phyloP scores from a whole-genome alignment of 2,797 vertebrate species.

The Carcharodon carcharias region DNA sequence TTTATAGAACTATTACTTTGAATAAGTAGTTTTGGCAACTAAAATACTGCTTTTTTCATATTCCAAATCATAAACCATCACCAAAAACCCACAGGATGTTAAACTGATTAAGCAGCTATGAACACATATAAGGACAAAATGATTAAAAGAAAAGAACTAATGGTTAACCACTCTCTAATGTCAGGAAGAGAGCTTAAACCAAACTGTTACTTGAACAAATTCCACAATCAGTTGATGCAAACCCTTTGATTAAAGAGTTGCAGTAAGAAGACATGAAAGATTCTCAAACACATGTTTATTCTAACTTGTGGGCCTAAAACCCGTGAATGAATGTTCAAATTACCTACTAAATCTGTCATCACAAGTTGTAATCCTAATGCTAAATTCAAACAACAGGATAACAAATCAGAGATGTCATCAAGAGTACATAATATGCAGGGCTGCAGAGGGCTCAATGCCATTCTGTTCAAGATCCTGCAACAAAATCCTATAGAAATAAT shows the following conservation, averaged over 20 bases:
- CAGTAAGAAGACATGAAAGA: background rate
- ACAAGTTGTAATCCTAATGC: background rate
- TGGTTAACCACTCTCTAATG: background rate
- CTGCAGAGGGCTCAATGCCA: background rate
- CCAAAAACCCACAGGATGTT: background rate
- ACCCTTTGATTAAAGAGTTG: background rate
- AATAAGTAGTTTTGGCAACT: background rate
- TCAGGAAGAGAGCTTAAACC: background rate
- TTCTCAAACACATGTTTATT: background rate
- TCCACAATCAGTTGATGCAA: background rate
- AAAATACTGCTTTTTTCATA: background rate
- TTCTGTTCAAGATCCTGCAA: background rate
- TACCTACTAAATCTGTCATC: background rate
- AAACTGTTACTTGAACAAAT: background rate
- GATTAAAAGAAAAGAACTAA: background rate
- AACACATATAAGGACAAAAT: background rate
- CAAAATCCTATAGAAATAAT: background rate
- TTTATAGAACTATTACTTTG: background rate
- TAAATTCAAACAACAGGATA: background rate
- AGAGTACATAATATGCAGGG: background rate
- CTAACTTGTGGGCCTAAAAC: background rate
- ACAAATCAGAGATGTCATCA: background rate
- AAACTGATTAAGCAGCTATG: background rate
- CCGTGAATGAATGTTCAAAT: background rate
- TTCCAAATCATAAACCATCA: background rate